Evolutionary conservation across 1,140 invertebrate genomes (phyloP).

Genomic region (Ylistrum balloti): DNA sequence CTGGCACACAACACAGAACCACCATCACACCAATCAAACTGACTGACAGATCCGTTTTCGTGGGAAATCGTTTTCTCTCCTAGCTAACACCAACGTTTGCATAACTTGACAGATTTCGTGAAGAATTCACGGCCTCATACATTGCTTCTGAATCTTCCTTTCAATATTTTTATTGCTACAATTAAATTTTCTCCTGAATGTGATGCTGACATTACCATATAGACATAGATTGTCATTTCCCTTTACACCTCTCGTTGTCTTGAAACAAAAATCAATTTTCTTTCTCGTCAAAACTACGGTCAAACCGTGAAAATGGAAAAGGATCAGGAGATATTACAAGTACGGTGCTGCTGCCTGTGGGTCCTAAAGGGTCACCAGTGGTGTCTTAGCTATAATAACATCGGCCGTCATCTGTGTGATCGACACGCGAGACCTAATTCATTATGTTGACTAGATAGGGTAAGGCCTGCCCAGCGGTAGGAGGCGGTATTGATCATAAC

Average conservation of each 20-base stretch:
- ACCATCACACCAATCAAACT: constrained; percentile 15
- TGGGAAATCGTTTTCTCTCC: not conserved
- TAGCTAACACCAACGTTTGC: not conserved
- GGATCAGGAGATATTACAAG: constrained; percentile 26
- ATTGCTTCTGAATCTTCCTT: constrained; percentile 34
- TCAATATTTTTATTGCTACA: constrained; percentile 40
- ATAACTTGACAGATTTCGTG: constrained; percentile 27
- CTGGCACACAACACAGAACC: not conserved
- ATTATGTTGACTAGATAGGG: constrained; percentile 32
- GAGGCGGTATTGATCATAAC: constrained; percentile 2
- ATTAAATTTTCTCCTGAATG: constrained; percentile 21
- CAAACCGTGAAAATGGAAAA: constrained; percentile 38
- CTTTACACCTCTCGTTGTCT: not conserved
- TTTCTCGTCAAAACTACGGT: constrained; percentile 38
- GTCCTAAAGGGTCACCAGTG: constrained; percentile 17
- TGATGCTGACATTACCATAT: constrained; percentile 23
- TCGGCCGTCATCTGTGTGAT: constrained; percentile 13
- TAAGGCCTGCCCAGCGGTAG: constrained; percentile 18
- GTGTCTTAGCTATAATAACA: constrained; percentile 16
- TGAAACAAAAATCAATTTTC: constrained; percentile 40
- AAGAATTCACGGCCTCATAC: not conserved
- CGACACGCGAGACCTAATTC: constrained; percentile 37
- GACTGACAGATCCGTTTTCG: not conserved
- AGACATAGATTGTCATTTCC: constrained; percentile 25
- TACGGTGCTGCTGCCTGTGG: not conserved